These are phyloP conservation scores for Carollia perspicillata DNA, from an alignment of 2,113 vertebrate species.

Conservation along the genomic window DNA sequence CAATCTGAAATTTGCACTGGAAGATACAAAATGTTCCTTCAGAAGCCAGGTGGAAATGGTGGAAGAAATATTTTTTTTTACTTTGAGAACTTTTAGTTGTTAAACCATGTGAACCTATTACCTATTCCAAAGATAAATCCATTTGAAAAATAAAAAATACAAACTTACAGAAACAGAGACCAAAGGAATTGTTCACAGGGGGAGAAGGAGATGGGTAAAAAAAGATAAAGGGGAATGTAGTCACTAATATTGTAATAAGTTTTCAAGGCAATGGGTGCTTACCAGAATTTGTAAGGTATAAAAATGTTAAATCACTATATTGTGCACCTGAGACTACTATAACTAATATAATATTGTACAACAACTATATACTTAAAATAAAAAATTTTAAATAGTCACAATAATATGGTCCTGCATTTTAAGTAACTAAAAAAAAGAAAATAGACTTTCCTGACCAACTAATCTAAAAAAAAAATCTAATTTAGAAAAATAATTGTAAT, in stretches of 20 bases:
- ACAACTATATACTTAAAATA: not conserved
- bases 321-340: not conserved
- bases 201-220: not conserved
- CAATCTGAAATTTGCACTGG: not conserved
- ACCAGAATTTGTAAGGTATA: not conserved
- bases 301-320: not conserved
- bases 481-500: not conserved
- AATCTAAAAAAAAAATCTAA: not conserved
- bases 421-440: not conserved
- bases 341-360: not conserved
- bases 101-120: not conserved
- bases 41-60: not conserved
- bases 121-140: not conserved
- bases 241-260: not conserved
- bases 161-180: not conserved
- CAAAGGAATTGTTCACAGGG: not conserved
- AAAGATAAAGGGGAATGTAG: not conserved
- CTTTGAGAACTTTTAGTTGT: not conserved
- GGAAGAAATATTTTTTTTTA: not conserved
- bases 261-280: not conserved
- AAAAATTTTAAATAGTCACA: not conserved
- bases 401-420: not conserved
- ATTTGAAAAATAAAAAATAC: not conserved
- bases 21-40: not conserved
- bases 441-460: not conserved